phyloP scores from a whole-genome alignment of 2,113 vertebrate species.

The Psophia crepitans region DNA sequence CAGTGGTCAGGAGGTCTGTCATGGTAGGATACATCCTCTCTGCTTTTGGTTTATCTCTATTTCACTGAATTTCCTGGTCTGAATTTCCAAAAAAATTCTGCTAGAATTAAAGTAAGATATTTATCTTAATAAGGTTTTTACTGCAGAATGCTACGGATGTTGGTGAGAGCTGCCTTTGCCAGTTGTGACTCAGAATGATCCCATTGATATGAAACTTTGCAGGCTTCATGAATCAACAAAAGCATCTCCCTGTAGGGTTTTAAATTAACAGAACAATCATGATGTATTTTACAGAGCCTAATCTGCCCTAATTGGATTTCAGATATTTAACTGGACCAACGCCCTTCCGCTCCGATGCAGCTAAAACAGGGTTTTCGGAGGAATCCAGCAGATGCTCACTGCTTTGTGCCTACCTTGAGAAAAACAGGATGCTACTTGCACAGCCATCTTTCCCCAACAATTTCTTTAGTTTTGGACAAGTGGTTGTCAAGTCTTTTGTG shows the following conservation, averaged over 20 bases:
- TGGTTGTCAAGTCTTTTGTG: background rate
- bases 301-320: constrained; percentile 32
- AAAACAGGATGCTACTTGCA: background rate
- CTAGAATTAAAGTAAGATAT: background rate
- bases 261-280: constrained; percentile 31
- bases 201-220: background rate
- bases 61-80: background rate
- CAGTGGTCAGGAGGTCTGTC: background rate
- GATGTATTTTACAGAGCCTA: constrained; percentile 40
- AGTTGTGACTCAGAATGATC: background rate
- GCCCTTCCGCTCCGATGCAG: background rate
- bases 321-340: constrained; percentile 10
- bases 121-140: background rate
- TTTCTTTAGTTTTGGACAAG: background rate
- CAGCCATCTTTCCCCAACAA: background rate
- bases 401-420: background rate
- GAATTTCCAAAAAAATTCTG: background rate
- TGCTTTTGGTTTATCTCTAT: background rate
- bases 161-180: background rate
- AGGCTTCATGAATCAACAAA: constrained; percentile 10
- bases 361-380: background rate
- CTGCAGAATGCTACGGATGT: background rate
- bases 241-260: constrained; percentile 41
- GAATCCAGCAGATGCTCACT: background rate
- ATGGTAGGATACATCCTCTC: background rate